Base-by-base conservation (phyloP, 2,797 vertebrate species). In the Streptopelia turtur region DNA sequence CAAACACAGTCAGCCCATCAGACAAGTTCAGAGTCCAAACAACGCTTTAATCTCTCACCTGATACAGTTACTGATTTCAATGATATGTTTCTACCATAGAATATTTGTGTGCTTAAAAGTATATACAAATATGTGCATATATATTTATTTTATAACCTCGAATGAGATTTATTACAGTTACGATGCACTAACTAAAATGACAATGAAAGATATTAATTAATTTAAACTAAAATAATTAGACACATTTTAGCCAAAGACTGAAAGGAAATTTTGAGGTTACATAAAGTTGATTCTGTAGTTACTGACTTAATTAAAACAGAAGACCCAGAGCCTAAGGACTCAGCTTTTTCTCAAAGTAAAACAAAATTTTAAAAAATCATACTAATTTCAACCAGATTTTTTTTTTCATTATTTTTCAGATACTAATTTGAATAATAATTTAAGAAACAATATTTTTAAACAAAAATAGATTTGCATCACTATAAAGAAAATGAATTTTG, bases 331-430 rank as follows among this genome's bases (percentile, higher is more conserved):
- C 4, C 3, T 55, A 72, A 80, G 4, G 7, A 63, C 4, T 7
- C 3, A 4, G 1, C 0, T 43, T 66, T 75, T 77, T 52, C 23
- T 3, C 3, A 23, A 45, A 45, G 3, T 0, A 35, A 74, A 25
- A 2, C 3, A 25, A 52, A 25, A n/a, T 28, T 56, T 37, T 4
- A 5, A 52, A 33, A 74, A 57, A 0, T 15, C 10, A 28, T 30
- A 31, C 6, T 43, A 60, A 49, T 24, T 87, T 24, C 16, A 7
- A 2, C 3, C 4, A 56, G 11, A 25, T 45, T 18, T 30, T 60
- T 43, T 43, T 45, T 45, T 9, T 37, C 5, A 33, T 11, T 31
- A 5, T 23, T 87, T 80, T 83, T 53, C 25, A 82, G 16, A 41
- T 22, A 45, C 0, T 3, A 37, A 35, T 52, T 55, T 33, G 16